These are phyloP conservation scores for Pyrochroa serraticornis DNA, from an alignment of 2,888 invertebrate species.

Conservation along the genomic window DNA sequence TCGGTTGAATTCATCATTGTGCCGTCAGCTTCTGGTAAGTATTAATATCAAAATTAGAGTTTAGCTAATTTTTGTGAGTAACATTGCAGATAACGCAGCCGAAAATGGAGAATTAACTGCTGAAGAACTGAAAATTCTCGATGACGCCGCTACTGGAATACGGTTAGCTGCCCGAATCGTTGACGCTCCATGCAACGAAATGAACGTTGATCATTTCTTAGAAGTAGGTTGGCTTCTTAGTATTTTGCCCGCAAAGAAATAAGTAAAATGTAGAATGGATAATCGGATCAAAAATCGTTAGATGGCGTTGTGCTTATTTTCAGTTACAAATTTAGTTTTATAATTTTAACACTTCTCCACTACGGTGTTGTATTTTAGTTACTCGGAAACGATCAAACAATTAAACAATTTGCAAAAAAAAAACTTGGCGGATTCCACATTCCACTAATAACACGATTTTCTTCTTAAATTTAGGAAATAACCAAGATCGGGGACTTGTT, in stretches of 20 bases:
- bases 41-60: neutral
- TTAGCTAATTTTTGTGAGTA: conserved; percentile 1
- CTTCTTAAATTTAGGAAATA: conserved; percentile 70
- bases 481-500: conserved; percentile 68
- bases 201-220: conserved; percentile 81
- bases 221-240: conserved; percentile 61
- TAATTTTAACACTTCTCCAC: too few relatives aligned
- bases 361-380: too few relatives aligned
- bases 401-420: too few relatives aligned
- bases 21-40: conserved; percentile 33
- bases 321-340: too few relatives aligned
- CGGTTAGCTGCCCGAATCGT: conserved; percentile 81
- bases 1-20: conserved; percentile 64
- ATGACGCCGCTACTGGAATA: conserved; percentile 67
- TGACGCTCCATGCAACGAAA: conserved; percentile 84
- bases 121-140: conserved; percentile 63
- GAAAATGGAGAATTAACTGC: conserved; percentile 54
- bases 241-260: too few relatives aligned
- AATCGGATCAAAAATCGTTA: too few relatives aligned
- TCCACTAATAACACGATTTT: too few relatives aligned
- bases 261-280: too few relatives aligned
- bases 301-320: too few relatives aligned
- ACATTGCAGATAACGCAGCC: conserved; percentile 16
- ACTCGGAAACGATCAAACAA: too few relatives aligned
- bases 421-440: too few relatives aligned